These are phyloP conservation scores for Sinocyclocheilus rhinocerous DNA, from an alignment of 2,113 vertebrate species.

Conservation along the genomic window DNA sequence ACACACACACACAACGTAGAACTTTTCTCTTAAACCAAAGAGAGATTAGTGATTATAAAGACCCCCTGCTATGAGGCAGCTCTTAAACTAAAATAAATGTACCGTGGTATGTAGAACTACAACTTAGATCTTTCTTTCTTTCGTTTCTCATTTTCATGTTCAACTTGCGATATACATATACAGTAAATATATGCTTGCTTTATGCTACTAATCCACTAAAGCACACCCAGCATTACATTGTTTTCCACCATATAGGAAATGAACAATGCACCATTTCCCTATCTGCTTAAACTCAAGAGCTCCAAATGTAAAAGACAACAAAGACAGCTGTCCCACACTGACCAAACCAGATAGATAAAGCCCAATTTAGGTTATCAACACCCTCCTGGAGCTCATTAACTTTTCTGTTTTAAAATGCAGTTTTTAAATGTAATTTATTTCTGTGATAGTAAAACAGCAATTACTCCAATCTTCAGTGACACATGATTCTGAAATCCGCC, in stretches of 20 bases:
- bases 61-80: conserved; percentile 50
- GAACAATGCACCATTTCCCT: background rate
- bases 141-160: background rate
- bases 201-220: background rate
- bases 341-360: background rate
- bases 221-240: background rate
- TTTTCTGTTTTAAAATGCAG: no score
- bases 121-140: background rate
- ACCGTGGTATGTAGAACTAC: background rate
- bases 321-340: background rate
- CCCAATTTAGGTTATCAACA: background rate
- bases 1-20: background rate
- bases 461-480: background rate
- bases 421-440: no score
- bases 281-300: background rate
- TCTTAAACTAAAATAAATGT: conserved; percentile 55
- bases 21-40: conserved; percentile 44
- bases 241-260: background rate
- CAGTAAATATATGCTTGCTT: background rate
- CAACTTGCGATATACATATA: background rate
- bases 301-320: background rate
- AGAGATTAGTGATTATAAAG: conserved; percentile 58
- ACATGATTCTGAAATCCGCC: no score
- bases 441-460: no score
- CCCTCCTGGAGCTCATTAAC: background rate